These are phyloP conservation scores for Cremastinae sp. DNA, from an alignment of 2,888 invertebrate species.

Conservation along the genomic window DNA sequence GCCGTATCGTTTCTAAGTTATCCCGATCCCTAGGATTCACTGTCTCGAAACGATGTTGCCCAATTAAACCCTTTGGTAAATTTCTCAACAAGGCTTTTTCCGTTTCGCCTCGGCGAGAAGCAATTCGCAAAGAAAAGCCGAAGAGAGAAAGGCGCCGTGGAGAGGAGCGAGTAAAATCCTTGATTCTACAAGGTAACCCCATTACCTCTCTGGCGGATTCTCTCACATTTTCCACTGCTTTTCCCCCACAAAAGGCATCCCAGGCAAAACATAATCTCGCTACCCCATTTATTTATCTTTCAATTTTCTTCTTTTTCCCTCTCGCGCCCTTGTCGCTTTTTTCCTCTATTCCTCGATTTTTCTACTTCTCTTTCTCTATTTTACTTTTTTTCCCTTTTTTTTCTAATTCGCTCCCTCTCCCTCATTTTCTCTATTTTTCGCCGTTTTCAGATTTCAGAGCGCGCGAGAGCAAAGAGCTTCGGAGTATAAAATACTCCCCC, in stretches of 20 bases:
- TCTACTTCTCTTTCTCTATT: too few relatives aligned
- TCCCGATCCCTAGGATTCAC: too few relatives aligned
- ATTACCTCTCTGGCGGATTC: slow-evolving; percentile 16
- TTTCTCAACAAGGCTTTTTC: too few relatives aligned
- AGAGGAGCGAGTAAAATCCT: neutral
- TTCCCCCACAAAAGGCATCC: slow-evolving; percentile 31
- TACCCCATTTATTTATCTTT: slow-evolving; percentile 64
- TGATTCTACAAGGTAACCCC: slow-evolving; percentile 13
- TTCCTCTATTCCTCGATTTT: too few relatives aligned
- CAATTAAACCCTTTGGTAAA: too few relatives aligned
- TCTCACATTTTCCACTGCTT: slow-evolving; percentile 54
- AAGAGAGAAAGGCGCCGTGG: neutral
- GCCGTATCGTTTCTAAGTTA: too few relatives aligned
- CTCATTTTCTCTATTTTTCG: neutral
- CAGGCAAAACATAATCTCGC: slow-evolving; percentile 58
- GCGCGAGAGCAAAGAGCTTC: slow-evolving; percentile 39
- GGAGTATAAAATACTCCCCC: neutral
- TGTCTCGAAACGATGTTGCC: too few relatives aligned
- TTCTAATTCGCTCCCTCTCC: too few relatives aligned
- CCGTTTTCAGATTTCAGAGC: neutral
- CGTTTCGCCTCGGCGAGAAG: neutral
- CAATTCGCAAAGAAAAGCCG: slow-evolving; percentile 14
- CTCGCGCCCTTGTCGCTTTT: neutral
- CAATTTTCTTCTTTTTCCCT: slow-evolving; percentile 54
- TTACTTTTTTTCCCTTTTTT: too few relatives aligned